phyloP scores from a whole-genome alignment of 2,888 invertebrate genomes.

The Cephus rjabovi region DNA sequence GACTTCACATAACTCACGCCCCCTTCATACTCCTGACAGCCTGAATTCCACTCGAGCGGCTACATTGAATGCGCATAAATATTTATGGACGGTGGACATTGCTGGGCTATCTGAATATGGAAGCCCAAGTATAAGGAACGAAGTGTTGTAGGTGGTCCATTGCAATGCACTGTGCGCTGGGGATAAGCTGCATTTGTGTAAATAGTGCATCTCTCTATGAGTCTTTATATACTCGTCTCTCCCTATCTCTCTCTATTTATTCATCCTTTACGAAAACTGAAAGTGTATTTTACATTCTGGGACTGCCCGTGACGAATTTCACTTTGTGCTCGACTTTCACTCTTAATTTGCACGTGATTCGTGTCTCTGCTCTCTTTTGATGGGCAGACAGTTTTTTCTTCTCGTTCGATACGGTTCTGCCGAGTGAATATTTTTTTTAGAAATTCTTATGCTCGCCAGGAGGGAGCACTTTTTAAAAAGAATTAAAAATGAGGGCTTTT shows the following conservation, averaged over 20 bases:
- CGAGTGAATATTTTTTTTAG: not conserved
- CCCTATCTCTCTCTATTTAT: not conserved
- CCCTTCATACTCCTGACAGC: slow-evolving; percentile 20
- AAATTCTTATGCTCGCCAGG: not conserved
- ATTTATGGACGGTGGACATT: slow-evolving; percentile 24
- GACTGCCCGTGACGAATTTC: not conserved
- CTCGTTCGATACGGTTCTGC: not conserved
- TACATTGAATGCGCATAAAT: slow-evolving; percentile 24
- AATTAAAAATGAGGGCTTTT: not conserved
- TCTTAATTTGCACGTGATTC: not conserved
- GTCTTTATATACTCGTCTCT: not conserved
- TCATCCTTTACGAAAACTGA: not conserved
- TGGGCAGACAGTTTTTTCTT: not conserved
- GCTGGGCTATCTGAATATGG: slow-evolving; percentile 21
- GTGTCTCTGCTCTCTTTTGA: not conserved
- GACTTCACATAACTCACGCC: slow-evolving; percentile 22
- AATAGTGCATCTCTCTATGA: not conserved
- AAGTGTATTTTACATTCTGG: not conserved
- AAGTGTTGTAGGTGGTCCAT: slow-evolving; percentile 7
- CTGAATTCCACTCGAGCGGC: slow-evolving; percentile 17
- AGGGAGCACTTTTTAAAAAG: not conserved
- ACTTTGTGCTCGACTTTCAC: not conserved
- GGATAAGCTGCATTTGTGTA: not conserved
- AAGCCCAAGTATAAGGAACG: slow-evolving; percentile 18
- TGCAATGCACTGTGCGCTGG: not conserved